A percentile compares a stretch with the other conserved stretches of the same genome.
These are phyloP conservation scores for Acrocyrtus sp. DNA, from an alignment of 2,888 invertebrate species.

Conservation along the genomic window DNA sequence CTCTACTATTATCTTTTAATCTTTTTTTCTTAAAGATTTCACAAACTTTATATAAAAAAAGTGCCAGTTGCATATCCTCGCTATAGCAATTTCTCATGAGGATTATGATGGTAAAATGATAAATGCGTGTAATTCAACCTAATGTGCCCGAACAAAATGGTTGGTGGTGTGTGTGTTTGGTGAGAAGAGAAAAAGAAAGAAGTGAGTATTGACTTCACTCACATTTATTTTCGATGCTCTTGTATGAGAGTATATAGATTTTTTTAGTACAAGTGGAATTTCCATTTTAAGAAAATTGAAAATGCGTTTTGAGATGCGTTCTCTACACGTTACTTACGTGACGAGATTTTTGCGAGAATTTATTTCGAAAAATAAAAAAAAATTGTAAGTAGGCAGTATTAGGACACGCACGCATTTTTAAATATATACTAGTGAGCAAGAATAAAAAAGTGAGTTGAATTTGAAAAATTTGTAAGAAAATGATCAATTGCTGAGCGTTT, in stretches of 20 bases:
- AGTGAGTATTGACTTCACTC: background rate
- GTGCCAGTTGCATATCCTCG: background rate
- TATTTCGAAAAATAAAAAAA: too few relatives aligned
- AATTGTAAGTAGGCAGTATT: too few relatives aligned
- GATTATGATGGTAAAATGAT: background rate
- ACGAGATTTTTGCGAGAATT: too few relatives aligned
- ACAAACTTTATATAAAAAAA: background rate
- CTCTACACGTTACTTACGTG: too few relatives aligned
- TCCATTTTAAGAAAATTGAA: background rate
- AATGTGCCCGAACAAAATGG: constrained; percentile 26
- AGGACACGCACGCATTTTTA: too few relatives aligned
- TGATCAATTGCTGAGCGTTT: too few relatives aligned
- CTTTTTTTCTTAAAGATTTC: background rate
- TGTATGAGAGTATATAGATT: too few relatives aligned
- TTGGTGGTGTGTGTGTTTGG: background rate
- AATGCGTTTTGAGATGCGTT: background rate
- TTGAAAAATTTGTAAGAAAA: too few relatives aligned
- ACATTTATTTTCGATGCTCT: background rate
- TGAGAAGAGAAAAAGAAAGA: background rate
- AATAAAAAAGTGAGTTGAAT: too few relatives aligned
- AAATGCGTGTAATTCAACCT: background rate
- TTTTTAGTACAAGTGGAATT: too few relatives aligned
- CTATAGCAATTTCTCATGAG: background rate
- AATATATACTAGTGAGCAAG: too few relatives aligned
- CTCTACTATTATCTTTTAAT: background rate